Percentiles rank a stretch among this genome's conserved stretches.
Conservation (phyloP, 92 coral and sea anemone genomes). For the Epizoanthus illoricatus region DNA sequence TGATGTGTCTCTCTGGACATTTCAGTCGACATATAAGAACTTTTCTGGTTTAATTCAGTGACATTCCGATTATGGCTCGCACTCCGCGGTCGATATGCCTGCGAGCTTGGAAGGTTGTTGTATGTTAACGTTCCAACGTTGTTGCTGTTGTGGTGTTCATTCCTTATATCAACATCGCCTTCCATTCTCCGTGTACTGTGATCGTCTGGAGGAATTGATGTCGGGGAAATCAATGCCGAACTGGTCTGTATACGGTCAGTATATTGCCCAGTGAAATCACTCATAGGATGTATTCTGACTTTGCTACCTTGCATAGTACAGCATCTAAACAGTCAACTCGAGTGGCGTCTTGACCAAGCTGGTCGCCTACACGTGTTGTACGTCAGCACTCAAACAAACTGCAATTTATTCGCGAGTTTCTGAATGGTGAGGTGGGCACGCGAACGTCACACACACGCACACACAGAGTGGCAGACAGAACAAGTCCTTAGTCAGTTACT, state of each 20-base stretch:
- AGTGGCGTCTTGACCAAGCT: neutral
- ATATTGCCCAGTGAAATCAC: neutral
- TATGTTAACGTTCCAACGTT: neutral
- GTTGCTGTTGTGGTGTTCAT: neutral
- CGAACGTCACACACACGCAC: too few relatives aligned
- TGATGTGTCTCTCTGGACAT: neutral
- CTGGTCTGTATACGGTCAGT: neutral
- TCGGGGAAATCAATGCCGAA: neutral
- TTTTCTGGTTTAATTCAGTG: too few relatives aligned
- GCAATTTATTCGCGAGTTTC: neutral
- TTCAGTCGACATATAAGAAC: neutral
- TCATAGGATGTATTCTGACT: neutral
- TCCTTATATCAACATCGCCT: neutral
- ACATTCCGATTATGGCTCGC: neutral
- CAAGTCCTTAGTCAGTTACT: too few relatives aligned
- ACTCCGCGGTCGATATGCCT: neutral
- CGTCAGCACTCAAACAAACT: neutral
- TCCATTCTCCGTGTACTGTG: neutral
- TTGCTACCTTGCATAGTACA: neutral
- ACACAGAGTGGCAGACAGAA: neutral
- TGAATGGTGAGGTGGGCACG: too few relatives aligned
- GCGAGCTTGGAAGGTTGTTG: neutral
- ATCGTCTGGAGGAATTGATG: slow-evolving; percentile 1
- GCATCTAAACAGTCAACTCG: neutral
- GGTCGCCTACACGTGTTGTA: neutral